A percentile compares a stretch with the other conserved stretches of the same genome.
Evolutionary conservation across 1,140 invertebrate genomes (phyloP).

Genomic region (Adelges cooleyi): DNA sequence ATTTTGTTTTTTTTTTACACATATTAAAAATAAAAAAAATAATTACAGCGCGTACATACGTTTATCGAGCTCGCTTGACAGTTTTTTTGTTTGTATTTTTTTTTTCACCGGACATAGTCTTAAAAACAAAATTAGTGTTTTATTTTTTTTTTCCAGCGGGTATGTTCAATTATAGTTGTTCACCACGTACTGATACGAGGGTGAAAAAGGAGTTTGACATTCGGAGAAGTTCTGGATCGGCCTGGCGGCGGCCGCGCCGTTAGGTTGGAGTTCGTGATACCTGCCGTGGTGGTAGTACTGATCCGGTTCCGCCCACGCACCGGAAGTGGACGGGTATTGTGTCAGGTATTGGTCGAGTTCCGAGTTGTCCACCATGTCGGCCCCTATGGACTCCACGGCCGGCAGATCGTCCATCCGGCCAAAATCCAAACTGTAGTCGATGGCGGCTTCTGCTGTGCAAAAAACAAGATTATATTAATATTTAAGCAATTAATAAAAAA

Average conservation of each 20-base stretch:
- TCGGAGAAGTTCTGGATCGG: not conserved
- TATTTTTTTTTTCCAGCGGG: no score
- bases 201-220: not conserved
- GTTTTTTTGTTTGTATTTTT: no score
- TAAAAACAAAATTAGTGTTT: no score
- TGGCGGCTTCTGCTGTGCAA: not conserved
- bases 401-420: slow-evolving; percentile 20
- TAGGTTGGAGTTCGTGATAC: slow-evolving; percentile 7
- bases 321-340: not conserved
- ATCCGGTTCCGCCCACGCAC: not conserved
- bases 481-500: not conserved
- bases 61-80: no score
- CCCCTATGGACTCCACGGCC: slow-evolving; percentile 2
- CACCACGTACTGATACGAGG: slow-evolving; percentile 9
- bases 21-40: no score
- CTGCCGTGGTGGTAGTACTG: not conserved
- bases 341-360: slow-evolving; percentile 30
- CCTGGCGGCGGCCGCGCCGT: not conserved
- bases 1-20: no score
- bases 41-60: no score
- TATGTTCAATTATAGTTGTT: slow-evolving; percentile 5
- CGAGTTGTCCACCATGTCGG: slow-evolving; percentile 26
- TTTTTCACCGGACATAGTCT: no score
- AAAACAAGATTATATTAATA: not conserved
- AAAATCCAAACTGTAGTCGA: slow-evolving; percentile 18